Evolutionary conservation across 2,113 vertebrate genomes (phyloP).

Genomic region (Macquaria ambigua): DNA sequence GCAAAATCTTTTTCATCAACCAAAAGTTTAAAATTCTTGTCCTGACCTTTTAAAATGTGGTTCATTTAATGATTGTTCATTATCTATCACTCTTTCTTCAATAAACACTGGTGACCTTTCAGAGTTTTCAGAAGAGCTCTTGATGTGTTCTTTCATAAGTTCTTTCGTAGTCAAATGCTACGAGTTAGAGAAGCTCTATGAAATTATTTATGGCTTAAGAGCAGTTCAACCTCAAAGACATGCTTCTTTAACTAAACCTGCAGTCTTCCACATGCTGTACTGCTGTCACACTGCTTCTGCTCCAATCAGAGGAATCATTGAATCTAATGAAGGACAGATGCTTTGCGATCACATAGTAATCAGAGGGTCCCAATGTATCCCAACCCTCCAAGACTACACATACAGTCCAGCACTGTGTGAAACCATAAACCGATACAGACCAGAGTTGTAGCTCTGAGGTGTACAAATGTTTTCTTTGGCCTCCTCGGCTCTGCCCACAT

Average conservation of each 20-base stretch:
- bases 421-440: slow-evolving; percentile 2
- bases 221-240: neutral
- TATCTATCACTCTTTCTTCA: neutral
- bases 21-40: neutral
- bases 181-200: neutral
- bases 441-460: slow-evolving; percentile 37
- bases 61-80: neutral
- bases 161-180: neutral
- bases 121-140: neutral
- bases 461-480: slow-evolving; percentile 75
- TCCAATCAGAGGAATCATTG: neutral
- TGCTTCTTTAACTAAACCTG: neutral
- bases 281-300: neutral
- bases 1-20: neutral
- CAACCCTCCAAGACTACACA: neutral
- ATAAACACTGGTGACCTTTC: too few species aligned
- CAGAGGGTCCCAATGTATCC: neutral
- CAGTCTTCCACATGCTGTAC: neutral
- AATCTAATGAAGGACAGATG: neutral
- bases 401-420: slow-evolving; percentile 36
- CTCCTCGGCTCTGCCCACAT: slow-evolving; percentile 28
- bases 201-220: neutral
- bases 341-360: neutral
- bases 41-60: neutral
- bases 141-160: neutral